Conservation (phyloP, 2,888 invertebrate genomes). For the Pollenia angustigena region DNA sequence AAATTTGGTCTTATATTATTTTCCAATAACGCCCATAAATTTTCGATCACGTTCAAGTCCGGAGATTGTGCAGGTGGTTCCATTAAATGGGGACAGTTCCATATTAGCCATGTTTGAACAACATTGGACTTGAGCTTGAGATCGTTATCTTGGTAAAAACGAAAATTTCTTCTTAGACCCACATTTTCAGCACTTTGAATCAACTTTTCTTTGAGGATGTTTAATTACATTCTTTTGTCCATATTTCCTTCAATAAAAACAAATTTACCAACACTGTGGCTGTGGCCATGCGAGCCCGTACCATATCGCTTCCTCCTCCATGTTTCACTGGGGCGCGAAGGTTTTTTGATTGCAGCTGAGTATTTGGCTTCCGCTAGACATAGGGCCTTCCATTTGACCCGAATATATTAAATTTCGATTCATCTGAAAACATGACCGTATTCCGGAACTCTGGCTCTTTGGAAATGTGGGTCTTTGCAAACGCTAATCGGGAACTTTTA, state of each 20-base stretch:
- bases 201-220: slow-evolving; percentile 36
- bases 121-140: too few relatives aligned
- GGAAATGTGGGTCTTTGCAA: slow-evolving; percentile 53
- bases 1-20: too few relatives aligned
- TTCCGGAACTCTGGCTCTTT: slow-evolving; percentile 8
- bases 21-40: too few relatives aligned
- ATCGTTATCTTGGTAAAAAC: too few relatives aligned
- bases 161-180: slow-evolving; percentile 53
- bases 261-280: slow-evolving; percentile 61
- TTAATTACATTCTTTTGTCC: slow-evolving; percentile 38
- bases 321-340: slow-evolving; percentile 53
- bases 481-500: background rate
- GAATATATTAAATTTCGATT: slow-evolving; percentile 33
- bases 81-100: too few relatives aligned
- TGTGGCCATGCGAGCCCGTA: too few relatives aligned
- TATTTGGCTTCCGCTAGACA: too few relatives aligned
- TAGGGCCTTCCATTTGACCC: slow-evolving; percentile 57
- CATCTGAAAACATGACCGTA: background rate
- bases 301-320: too few relatives aligned
- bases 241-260: slow-evolving; percentile 30
- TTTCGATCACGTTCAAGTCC: too few relatives aligned
- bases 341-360: slow-evolving; percentile 32
- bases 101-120: too few relatives aligned
- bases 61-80: too few relatives aligned
- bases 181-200: slow-evolving; percentile 55